Evolutionary conservation across 2,888 invertebrate species (phyloP).

Genomic region (Rhamnusium bicolor): DNA sequence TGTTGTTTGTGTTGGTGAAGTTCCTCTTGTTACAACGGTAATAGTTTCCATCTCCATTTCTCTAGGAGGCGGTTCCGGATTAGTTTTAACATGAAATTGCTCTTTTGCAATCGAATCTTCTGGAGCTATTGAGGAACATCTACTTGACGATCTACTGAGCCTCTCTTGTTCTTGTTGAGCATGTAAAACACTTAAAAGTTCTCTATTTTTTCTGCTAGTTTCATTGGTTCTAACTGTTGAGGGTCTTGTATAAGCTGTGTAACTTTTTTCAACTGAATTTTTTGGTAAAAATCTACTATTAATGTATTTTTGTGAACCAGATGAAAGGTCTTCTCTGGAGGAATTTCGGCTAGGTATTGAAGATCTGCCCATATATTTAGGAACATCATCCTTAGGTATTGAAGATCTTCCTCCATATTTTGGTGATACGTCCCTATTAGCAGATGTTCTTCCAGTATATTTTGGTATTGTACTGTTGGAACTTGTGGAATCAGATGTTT

Average conservation of each 20-base stretch:
- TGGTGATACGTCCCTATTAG: slow-evolving; percentile 51
- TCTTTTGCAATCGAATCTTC: slow-evolving; percentile 54
- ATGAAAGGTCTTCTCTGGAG: slow-evolving; percentile 65
- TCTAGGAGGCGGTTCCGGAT: slow-evolving; percentile 53
- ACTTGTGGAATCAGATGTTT: slow-evolving; percentile 62
- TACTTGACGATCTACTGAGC: slow-evolving; percentile 63
- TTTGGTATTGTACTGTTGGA: slow-evolving; percentile 61
- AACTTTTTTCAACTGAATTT: slow-evolving; percentile 69
- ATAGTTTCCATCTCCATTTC: slow-evolving; percentile 71
- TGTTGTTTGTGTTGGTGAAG: slow-evolving; percentile 84
- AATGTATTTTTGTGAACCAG: slow-evolving; percentile 67
- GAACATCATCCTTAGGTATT: slow-evolving; percentile 54
- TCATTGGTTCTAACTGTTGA: slow-evolving; percentile 65
- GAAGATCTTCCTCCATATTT: slow-evolving; percentile 55
- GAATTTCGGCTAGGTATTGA: slow-evolving; percentile 53
- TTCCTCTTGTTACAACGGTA: slow-evolving; percentile 81
- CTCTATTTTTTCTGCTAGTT: slow-evolving; percentile 67
- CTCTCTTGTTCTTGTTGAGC: slow-evolving; percentile 65
- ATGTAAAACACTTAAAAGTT: slow-evolving; percentile 66
- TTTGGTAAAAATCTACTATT: slow-evolving; percentile 69
- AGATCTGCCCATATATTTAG: slow-evolving; percentile 48
- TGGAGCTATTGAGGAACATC: slow-evolving; percentile 64
- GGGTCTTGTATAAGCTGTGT: slow-evolving; percentile 67
- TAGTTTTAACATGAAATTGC: slow-evolving; percentile 33
- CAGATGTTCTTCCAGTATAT: slow-evolving; percentile 58